Percentiles rank a stretch among this genome's conserved stretches.
phyloP scores from a whole-genome alignment of 2,113 vertebrate species.

The Struthidea cinerea region DNA sequence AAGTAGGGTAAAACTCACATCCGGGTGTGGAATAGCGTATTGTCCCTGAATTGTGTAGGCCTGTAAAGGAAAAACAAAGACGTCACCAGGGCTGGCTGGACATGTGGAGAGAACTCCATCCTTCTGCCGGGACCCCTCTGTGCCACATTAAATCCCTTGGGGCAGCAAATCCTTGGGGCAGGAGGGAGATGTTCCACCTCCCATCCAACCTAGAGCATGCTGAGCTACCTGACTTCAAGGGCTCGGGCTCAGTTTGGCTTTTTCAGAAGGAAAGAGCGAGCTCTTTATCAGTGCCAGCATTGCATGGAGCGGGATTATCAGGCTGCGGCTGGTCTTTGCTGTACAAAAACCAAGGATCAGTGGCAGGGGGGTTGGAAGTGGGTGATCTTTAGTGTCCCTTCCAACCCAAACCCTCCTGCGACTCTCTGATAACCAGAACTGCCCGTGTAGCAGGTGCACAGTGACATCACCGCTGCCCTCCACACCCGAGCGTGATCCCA shows the following conservation, averaged over 20 bases:
- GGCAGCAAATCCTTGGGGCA: background rate
- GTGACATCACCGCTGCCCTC: background rate
- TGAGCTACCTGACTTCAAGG: background rate
- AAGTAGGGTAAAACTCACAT: conserved; percentile 84
- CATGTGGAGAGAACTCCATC: background rate
- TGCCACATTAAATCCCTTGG: background rate
- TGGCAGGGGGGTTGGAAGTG: background rate
- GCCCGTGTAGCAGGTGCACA: background rate
- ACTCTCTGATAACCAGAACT: background rate
- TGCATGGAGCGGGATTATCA: background rate
- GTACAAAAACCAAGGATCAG: background rate
- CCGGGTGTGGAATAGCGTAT: conserved; percentile 95
- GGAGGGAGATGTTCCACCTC: background rate
- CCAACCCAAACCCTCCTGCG: background rate
- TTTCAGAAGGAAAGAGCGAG: background rate
- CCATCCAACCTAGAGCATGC: background rate
- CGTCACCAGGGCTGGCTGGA: background rate
- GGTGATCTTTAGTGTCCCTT: background rate
- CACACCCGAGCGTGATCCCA: background rate
- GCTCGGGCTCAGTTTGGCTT: background rate
- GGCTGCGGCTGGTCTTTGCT: background rate
- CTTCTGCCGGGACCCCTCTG: background rate
- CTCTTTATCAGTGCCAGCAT: background rate
- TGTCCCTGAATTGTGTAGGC: conserved; percentile 99
- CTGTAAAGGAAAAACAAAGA: conserved; percentile 69